phyloP scores from a whole-genome alignment of 2,113 vertebrate species.

The Terrapene triunguis region DNA sequence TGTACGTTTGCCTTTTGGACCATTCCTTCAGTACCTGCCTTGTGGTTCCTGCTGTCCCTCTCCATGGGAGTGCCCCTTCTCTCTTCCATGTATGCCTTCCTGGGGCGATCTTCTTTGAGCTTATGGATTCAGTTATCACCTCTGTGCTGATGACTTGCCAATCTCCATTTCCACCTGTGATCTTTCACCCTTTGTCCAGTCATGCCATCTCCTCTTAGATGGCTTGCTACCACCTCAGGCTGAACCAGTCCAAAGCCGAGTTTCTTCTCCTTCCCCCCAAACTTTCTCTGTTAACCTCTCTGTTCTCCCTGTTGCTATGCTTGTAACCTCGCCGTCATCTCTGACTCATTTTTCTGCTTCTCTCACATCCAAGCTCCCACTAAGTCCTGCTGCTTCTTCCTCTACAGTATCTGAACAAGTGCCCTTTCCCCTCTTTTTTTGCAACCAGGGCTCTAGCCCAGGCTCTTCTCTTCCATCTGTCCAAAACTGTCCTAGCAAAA shows the following conservation, averaged over 20 bases:
- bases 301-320: accelerated
- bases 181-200: accelerated
- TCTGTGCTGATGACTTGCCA: accelerated
- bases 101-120: neutral
- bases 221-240: neutral
- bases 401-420: neutral
- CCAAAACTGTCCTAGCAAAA: neutral
- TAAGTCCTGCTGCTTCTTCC: neutral
- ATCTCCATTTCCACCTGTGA: accelerated
- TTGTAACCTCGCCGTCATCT: neutral
- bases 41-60: neutral
- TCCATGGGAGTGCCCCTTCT: neutral
- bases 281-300: neutral
- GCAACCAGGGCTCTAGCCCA: neutral
- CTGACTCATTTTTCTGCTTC: neutral
- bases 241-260: neutral
- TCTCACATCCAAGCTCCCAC: neutral
- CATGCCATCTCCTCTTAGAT: neutral
- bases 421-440: neutral
- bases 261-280: neutral
- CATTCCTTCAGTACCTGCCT: neutral
- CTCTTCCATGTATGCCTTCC: accelerated
- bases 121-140: accelerated
- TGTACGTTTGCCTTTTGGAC: neutral
- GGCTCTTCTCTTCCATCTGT: neutral